Evolutionary conservation across 2,113 vertebrate genomes (phyloP).

Genomic region (Chionomys nivalis): DNA sequence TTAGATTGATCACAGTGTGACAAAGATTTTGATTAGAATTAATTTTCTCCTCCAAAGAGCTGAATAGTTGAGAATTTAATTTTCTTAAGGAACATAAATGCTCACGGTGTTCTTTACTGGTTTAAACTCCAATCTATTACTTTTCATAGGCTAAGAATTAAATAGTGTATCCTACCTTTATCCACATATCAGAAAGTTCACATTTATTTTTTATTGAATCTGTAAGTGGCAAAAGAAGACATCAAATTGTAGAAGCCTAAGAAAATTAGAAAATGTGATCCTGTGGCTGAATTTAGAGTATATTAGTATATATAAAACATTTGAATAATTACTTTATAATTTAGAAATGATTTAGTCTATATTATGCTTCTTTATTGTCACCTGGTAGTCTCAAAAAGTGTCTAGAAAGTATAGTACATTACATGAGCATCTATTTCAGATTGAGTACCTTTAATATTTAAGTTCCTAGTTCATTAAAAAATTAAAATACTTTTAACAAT

Average conservation of each 20-base stretch:
- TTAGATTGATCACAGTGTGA: constrained; percentile 20
- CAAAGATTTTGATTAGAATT: constrained; percentile 31
- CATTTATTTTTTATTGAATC: constrained; percentile 39
- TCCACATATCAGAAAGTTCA: background rate
- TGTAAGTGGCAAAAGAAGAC: constrained; percentile 13
- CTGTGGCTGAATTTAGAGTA: background rate
- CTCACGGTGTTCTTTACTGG: background rate
- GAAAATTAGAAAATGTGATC: background rate
- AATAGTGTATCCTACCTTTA: background rate
- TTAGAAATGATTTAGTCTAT: constrained; percentile 17
- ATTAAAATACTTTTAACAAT: background rate
- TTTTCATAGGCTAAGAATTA: constrained; percentile 48
- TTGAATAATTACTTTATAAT: background rate
- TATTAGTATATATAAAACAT: background rate
- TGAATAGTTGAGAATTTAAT: constrained; percentile 52
- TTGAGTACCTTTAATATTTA: constrained; percentile 48
- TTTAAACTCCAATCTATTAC: constrained; percentile 10
- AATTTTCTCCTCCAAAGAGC: constrained; percentile 52
- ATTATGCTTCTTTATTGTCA: background rate
- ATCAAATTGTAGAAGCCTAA: background rate
- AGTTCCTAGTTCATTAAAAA: background rate
- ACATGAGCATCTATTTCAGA: background rate
- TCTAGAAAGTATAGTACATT: constrained; percentile 39
- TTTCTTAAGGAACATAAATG: constrained; percentile 56
- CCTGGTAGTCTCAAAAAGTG: background rate